A percentile compares a stretch with the other conserved stretches of the same genome.
Evolutionary conservation across 2,888 invertebrate species (phyloP).

Genomic region (Bibio marci): DNA sequence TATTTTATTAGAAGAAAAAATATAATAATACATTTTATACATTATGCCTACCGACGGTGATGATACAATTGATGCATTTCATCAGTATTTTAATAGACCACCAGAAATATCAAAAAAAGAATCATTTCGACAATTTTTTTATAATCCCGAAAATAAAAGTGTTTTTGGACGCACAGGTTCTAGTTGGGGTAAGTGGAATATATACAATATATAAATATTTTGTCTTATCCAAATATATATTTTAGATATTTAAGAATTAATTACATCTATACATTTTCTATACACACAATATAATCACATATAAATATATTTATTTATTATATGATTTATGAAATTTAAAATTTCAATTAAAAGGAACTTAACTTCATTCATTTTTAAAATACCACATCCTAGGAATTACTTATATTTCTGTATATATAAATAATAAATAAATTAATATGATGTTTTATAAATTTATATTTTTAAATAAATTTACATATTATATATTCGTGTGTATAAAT

Average conservation of each 20-base stretch:
- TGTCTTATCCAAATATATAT: not conserved
- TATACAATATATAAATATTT: not conserved
- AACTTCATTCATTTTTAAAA: too few species aligned
- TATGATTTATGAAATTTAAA: too few species aligned
- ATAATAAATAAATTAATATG: too few species aligned
- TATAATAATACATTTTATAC: too few species aligned
- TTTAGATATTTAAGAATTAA: not conserved
- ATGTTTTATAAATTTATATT: too few species aligned
- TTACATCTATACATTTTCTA: not conserved
- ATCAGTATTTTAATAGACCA: constrained; percentile 46
- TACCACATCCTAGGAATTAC: too few species aligned
- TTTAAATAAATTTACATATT: too few species aligned
- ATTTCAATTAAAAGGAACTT: too few species aligned
- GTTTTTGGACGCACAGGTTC: constrained; percentile 60
- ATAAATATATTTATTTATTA: too few species aligned
- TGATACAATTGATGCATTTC: constrained; percentile 38
- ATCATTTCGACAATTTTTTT: constrained; percentile 48
- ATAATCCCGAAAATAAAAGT: constrained; percentile 54
- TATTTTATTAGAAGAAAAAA: too few species aligned
- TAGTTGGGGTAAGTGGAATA: constrained; percentile 66
- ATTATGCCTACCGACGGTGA: constrained; percentile 28
- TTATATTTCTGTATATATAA: too few species aligned
- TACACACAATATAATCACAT: not conserved
- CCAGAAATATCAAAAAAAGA: constrained; percentile 40
- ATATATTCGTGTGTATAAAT: too few species aligned